A percentile compares a stretch with the other conserved stretches of the same genome.
These are phyloP conservation scores for Melitaea athalia DNA, from an alignment of 2,888 invertebrate species.

Conservation along the genomic window DNA sequence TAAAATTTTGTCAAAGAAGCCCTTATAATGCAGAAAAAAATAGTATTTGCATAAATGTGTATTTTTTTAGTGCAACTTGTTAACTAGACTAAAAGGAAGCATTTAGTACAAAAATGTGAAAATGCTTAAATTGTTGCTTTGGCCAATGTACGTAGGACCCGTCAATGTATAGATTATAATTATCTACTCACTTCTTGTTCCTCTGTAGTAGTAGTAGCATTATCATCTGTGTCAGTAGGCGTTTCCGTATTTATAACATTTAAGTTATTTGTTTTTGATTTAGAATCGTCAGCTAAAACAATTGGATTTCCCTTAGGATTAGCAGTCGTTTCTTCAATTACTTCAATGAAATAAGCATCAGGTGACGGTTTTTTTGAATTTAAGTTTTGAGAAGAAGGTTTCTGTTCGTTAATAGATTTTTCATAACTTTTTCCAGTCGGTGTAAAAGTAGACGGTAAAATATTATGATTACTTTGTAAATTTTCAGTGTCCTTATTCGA, in stretches of 20 bases:
- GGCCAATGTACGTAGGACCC: no score
- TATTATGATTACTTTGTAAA: no score
- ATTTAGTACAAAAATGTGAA: no score
- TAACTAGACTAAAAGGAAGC: no score
- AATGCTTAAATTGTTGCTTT: no score
- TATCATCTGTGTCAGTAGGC: conserved; percentile 3
- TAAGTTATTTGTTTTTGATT: not conserved
- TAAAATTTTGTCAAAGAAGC: no score
- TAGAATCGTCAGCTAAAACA: not conserved
- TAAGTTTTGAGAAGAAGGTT: not conserved
- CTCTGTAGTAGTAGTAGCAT: conserved; percentile 15
- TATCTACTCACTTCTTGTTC: not conserved
- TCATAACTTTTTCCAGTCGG: not conserved
- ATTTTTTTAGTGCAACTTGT: no score
- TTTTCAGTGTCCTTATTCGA: no score
- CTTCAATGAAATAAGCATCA: not conserved
- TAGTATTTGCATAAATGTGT: no score
- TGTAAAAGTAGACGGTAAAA: no score
- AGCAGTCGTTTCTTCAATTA: not conserved
- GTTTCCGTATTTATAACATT: conserved; percentile 10
- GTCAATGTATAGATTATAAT: no score
- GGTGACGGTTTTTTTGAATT: not conserved
- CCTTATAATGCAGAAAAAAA: no score
- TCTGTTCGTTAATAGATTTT: not conserved
- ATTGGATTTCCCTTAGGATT: not conserved